A percentile compares a stretch with the other conserved stretches of the same genome.
phyloP scores from a whole-genome alignment of 2,113 vertebrate genomes.

The Eidolon helvum region DNA sequence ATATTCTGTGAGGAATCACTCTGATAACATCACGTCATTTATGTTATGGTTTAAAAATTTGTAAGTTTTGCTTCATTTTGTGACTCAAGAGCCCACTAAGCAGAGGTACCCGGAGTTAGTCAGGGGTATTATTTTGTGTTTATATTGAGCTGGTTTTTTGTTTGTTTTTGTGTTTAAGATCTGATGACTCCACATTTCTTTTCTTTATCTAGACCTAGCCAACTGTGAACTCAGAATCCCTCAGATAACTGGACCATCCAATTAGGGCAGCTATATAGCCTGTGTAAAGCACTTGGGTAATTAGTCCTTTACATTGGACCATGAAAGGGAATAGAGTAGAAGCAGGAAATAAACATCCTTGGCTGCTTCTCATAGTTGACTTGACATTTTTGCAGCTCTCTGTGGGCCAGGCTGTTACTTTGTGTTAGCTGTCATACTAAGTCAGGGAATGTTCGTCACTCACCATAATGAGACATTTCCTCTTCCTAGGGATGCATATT shows the following conservation, averaged over 20 bases:
- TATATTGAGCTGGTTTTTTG: background rate
- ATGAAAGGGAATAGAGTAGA: background rate
- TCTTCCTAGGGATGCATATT: background rate
- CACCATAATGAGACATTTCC: background rate
- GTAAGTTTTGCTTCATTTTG: background rate
- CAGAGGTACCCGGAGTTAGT: background rate
- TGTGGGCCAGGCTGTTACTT: background rate
- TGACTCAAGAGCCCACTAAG: background rate
- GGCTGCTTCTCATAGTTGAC: background rate
- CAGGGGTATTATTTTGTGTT: background rate
- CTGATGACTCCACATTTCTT: background rate
- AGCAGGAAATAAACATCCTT: background rate
- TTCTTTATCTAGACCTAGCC: conserved; percentile 23
- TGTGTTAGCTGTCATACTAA: background rate
- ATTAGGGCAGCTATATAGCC: background rate
- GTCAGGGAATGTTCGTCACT: conserved; percentile 14
- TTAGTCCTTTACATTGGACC: background rate
- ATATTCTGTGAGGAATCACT: background rate
- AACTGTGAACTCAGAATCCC: background rate
- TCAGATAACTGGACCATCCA: background rate
- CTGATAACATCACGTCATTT: background rate
- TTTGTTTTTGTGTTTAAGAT: background rate
- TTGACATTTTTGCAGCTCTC: background rate
- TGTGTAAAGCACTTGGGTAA: background rate
- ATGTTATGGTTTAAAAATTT: background rate